Evolutionary conservation across 1,140 invertebrate species (phyloP), one percentile per base, ranked within the genome.

Genomic region (Colletes gigas): DNA sequence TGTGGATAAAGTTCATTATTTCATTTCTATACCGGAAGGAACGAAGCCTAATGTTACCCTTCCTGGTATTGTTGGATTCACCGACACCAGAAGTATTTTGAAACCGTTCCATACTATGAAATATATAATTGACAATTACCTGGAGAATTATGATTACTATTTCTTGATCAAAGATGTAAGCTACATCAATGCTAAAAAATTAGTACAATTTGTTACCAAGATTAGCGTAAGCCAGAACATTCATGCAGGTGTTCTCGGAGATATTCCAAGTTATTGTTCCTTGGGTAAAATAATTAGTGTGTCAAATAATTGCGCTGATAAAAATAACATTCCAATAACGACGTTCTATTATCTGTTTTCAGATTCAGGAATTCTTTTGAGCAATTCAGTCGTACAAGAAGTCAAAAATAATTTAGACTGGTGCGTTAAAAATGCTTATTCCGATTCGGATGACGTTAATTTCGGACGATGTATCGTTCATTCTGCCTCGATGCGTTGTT

Each of bases 121-220:
- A 90, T 98, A 99, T 88, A 95, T 99, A 8, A 95, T 95, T 19
- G 97, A 98, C 80, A 97, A 98, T 90, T 98, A 97, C 93, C 91
- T 97, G 12, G 96, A 98, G 72, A 96, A 97, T 80, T 99, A 96
- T 93, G 97, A 99, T 92, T 99, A 97, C 92, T 98, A 98, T 92
- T 97, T 98, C 89, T 94, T 99, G 44, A 95, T 97, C 4, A 96
- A 96, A 44, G 98, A 99, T 92, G 95, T 94, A 14, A 96, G 95
- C 9, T 98, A 97, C 90, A 93, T 98, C 19, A 96, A 98, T 91
- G 96, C 95, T 0, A 94, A 96, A 73, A 95, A 94, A 85, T 90
- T 98, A 17, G 93, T 94, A 72, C 93, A 96, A 21, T 91, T 97
- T 62, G 95, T 97, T 6, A 95, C 95, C 74, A 95, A 95, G 87